Conservation (phyloP, 1,140 invertebrate genomes). For the Zaprionus ornatus region DNA sequence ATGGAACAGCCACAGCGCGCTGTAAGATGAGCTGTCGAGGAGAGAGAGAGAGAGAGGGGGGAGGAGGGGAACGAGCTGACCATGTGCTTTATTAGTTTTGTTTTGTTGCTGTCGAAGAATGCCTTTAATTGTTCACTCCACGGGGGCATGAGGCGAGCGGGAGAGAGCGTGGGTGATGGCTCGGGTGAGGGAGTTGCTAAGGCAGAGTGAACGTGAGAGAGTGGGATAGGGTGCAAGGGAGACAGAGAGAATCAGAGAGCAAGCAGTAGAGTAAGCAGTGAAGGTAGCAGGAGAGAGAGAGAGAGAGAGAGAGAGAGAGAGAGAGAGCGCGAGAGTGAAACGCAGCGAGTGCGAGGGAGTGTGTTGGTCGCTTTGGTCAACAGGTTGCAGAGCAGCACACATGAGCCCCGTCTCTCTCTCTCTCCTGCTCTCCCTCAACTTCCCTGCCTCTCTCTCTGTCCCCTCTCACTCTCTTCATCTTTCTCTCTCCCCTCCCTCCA, state of each 20-base stretch:
- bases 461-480: neutral
- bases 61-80: neutral
- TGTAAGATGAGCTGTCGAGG: constrained; percentile 22
- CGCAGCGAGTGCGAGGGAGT: neutral
- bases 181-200: neutral
- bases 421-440: neutral
- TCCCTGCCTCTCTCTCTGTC: neutral
- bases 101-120: constrained; percentile 61
- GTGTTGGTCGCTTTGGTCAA: neutral
- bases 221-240: neutral
- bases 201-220: neutral
- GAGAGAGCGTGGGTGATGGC: neutral
- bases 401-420: neutral
- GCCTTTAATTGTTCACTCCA: constrained; percentile 62
- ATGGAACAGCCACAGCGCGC: constrained; percentile 34
- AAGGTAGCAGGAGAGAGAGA: neutral
- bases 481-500: constrained; percentile 35
- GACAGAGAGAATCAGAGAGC: neutral
- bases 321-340: neutral
- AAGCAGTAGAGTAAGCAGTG: too few relatives aligned
- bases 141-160: neutral
- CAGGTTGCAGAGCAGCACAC: neutral
- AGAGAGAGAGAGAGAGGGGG: neutral
- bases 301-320: neutral
- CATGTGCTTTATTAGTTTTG: constrained; percentile 55